Percentiles rank a stretch among this genome's conserved stretches.
Conservation (phyloP, 2,113 vertebrate species). For the Heterotilapia buettikoferi region DNA sequence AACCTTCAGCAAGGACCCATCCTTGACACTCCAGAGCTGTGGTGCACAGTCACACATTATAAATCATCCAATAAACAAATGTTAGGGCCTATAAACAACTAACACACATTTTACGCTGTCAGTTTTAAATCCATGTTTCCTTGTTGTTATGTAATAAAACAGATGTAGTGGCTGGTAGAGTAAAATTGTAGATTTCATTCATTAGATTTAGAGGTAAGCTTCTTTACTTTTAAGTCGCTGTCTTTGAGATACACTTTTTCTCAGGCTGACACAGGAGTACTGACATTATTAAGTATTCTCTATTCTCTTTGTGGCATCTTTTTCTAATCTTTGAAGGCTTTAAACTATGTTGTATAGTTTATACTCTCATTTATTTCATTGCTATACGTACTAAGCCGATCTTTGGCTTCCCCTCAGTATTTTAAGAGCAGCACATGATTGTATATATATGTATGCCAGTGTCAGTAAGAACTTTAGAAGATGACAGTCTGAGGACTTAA, state of each 20-base stretch:
- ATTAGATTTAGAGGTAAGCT: not conserved
- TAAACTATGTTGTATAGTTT: not conserved
- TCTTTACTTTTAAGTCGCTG: not conserved
- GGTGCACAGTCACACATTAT: not conserved
- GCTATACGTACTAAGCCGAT: not conserved
- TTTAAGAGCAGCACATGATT: not conserved
- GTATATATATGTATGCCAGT: not conserved
- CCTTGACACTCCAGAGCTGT: constrained; percentile 82
- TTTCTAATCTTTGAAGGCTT: not conserved
- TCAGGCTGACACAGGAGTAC: not conserved
- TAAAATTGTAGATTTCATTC: not conserved
- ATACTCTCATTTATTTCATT: not conserved
- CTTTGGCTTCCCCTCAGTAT: not conserved
- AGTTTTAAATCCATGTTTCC: not conserved
- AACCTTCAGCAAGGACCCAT: constrained; percentile 78
- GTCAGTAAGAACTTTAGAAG: not conserved
- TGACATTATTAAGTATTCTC: not conserved
- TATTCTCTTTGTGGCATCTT: not conserved
- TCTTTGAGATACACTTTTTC: not conserved
- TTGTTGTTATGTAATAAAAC: not conserved
- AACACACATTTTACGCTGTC: not conserved
- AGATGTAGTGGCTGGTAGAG: not conserved
- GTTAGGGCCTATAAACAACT: not conserved
- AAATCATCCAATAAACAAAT: not conserved
- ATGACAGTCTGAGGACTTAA: not conserved